These are phyloP conservation scores for Napeogenes sylphis DNA, from an alignment of 2,888 invertebrate species.

Conservation along the genomic window DNA sequence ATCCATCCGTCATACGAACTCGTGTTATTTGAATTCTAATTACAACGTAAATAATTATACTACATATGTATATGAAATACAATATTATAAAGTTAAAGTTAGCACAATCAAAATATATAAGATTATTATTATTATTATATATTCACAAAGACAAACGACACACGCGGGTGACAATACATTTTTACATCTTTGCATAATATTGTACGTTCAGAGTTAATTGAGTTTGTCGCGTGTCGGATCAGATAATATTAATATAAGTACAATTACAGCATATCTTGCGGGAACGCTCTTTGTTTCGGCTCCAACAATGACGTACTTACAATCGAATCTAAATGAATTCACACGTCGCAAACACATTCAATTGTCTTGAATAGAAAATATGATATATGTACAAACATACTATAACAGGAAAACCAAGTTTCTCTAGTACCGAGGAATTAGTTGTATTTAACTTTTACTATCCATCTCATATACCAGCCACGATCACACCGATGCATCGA, in stretches of 20 bases:
- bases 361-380: conserved; percentile 10
- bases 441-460: neutral
- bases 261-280: conserved; percentile 51
- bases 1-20: neutral
- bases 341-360: conserved; percentile 37
- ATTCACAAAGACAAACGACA: neutral
- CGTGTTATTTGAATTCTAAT: neutral
- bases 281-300: conserved; percentile 50
- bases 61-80: too few species aligned
- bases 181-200: neutral
- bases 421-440: neutral
- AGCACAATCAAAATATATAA: too few species aligned
- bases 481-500: neutral
- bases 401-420: neutral
- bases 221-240: conserved; percentile 33
- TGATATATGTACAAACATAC: neutral
- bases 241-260: conserved; percentile 49
- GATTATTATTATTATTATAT: neutral
- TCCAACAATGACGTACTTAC: conserved; percentile 48
- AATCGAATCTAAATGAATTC: conserved; percentile 46
- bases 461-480: neutral
- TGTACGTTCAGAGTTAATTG: conserved; percentile 1
- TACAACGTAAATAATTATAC: neutral
- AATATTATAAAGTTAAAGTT: too few species aligned
- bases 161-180: neutral